Evolutionary conservation across 1,140 invertebrate species (phyloP), one percentile per base, ranked within the genome.

Genomic region (Campoletis sonorensis): DNA sequence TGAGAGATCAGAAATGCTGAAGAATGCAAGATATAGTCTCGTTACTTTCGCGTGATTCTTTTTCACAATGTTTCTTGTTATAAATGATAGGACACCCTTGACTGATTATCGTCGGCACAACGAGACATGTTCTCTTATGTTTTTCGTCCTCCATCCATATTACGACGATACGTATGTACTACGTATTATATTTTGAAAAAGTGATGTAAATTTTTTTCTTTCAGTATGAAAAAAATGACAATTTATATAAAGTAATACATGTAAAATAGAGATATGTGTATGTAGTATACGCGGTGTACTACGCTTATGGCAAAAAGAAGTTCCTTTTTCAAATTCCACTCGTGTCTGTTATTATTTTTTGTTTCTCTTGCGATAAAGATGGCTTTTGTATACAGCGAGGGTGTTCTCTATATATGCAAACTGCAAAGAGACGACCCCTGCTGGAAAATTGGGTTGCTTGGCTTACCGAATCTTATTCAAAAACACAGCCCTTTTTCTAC

Each of bases 1-100:
- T 64, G 67, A 70, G 67, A 70, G 67, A 70, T 70, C 67, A 70
- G 67, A 70, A 26, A 70, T 70, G 67, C 67, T 70, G 67, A 70
- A 70, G 67, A 70, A 70, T 70, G 67, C 67, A 70, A 70, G 26
- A 70, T 70, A 70, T 70, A 70, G 27, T 70, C 67, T 70, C 67
- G 21, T 70, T 70, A 13, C 3, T 70, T 30, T 33, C 67, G 26
- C 67, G 67, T 27, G 54, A 58, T 70, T 70, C 15, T 30, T 18
- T 16, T 15, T 30, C 7, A 30, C 2, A 70, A 15, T 4, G 37
- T 70, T 33, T 18, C 30, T 37, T 30, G 30, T 70, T 70, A 70
- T 27, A 70, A 70, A 70, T 70, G 61, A 64, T 30, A 70, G 26
- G 67, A 27, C n/a, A n/a, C 27, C 67, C 67, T 30, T 21, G 67